Evolutionary conservation across 2,888 invertebrate species (phyloP).

Genomic region (Psococerastis gibbosa): DNA sequence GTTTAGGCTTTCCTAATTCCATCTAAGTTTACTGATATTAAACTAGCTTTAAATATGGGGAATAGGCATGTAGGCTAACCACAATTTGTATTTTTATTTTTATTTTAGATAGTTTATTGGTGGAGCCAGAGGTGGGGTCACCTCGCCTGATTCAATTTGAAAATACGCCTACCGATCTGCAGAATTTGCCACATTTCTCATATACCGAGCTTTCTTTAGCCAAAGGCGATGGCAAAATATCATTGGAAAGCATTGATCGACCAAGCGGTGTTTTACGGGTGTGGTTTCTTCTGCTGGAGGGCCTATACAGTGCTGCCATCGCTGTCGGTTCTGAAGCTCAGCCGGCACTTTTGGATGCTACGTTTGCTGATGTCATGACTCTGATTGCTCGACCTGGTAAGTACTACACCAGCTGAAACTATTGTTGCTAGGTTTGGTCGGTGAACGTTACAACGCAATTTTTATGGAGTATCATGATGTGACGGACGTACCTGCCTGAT

Average conservation of each 20-base stretch:
- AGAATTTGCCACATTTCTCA: conserved; percentile 43
- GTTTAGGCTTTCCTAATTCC: no score
- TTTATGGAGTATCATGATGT: no score
- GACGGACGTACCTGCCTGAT: no score
- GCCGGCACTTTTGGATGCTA: conserved; percentile 2
- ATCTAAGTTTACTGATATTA: no score
- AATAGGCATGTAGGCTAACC: no score
- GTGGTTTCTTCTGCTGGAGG: conserved; percentile 78
- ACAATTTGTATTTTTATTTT: neutral
- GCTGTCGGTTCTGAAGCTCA: neutral
- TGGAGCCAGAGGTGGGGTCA: conserved; percentile 70
- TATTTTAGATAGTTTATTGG: conserved; percentile 27
- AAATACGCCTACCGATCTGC: conserved; percentile 26
- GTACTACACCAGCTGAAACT: no score
- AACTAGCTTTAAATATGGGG: no score
- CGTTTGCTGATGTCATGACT: conserved; percentile 4
- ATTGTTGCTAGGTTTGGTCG: conserved; percentile 52
- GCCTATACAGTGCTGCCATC: conserved; percentile 24
- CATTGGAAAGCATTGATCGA: conserved; percentile 46
- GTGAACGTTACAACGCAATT: no score
- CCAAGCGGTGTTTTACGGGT: conserved; percentile 72
- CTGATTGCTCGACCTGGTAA: conserved; percentile 3
- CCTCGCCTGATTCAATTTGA: conserved; percentile 50
- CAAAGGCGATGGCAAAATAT: conserved; percentile 30
- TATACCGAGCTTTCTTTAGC: conserved; percentile 39